phyloP scores from a whole-genome alignment of 2,888 invertebrate species.

The Pharmacophagus antenor region DNA sequence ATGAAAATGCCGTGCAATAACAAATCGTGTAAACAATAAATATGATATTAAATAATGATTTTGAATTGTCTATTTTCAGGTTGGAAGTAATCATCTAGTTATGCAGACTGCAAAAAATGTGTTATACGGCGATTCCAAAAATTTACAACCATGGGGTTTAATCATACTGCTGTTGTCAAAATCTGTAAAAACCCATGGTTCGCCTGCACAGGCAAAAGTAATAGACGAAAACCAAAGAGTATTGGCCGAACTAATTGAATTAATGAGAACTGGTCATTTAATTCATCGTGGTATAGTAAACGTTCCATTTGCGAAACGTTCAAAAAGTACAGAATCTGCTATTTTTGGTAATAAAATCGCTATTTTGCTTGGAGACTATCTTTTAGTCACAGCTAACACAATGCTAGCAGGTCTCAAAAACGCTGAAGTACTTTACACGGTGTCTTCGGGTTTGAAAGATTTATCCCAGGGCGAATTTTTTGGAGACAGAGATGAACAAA shows the following conservation, averaged over 20 bases:
- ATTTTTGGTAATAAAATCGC: slow-evolving; percentile 94
- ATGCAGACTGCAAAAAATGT: slow-evolving; percentile 92
- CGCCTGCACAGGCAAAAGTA: slow-evolving; percentile 82
- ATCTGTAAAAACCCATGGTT: slow-evolving; percentile 80
- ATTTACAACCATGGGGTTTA: slow-evolving; percentile 92
- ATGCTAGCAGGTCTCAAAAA: slow-evolving; percentile 88
- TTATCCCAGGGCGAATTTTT: slow-evolving; percentile 91
- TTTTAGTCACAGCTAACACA: slow-evolving; percentile 89
- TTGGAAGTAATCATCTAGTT: slow-evolving; percentile 92
- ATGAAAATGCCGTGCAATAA: not conserved
- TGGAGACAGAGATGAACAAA: slow-evolving; percentile 87
- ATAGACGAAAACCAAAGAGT: slow-evolving; percentile 74
- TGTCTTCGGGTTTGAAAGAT: slow-evolving; percentile 90
- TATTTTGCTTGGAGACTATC: slow-evolving; percentile 90
- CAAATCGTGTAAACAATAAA: not conserved
- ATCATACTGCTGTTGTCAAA: slow-evolving; percentile 91
- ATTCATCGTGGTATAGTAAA: slow-evolving; percentile 85
- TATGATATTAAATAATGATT: not conserved
- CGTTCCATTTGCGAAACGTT: slow-evolving; percentile 75
- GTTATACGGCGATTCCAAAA: slow-evolving; percentile 90
- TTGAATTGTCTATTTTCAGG: slow-evolving; percentile 52
- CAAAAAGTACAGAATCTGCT: slow-evolving; percentile 85
- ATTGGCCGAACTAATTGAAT: slow-evolving; percentile 87
- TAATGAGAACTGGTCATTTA: slow-evolving; percentile 92
- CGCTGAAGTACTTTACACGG: slow-evolving; percentile 88